Base-by-base conservation (phyloP, 2,797 vertebrate species). In the Streptopelia turtur region DNA sequence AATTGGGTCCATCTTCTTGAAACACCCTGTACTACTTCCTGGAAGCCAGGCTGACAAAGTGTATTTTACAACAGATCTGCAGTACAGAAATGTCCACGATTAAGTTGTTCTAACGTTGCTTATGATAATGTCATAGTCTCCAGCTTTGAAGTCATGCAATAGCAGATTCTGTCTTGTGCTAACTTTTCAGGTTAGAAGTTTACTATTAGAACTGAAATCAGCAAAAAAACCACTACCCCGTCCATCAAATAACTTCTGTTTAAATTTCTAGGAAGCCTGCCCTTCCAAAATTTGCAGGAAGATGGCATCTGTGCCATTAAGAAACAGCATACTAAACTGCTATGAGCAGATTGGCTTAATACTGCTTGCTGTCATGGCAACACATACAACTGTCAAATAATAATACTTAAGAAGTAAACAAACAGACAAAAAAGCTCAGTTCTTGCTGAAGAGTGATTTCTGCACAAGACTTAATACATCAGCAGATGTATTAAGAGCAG, bases 231-330 rank as follows among this genome's bases (percentile, higher is more conserved):
- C 24, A 6, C 18, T 23, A 25, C 10, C 11, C 72, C 27, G 59
- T 14, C 55, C 47, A 17, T 5, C 50, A 20, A 56, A 35, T 20
- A 21, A 37, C 4, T 4, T 15, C 31, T 17, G n/a, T 35, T 76
- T 45, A 33, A 81, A 56, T 8, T 55, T 69, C 11, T 17, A 35
- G 69, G 72, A 56, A 89, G 52, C 77, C 56, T 84, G 93, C 35
- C 85, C 81, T 97, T 94, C 93, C 95, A 43, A 33, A 56, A 39
- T 76, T 33, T 45, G 45, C 95, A 96, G 95, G 94, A 90, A 94
- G 93, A 12, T 88, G 95, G 94, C 95, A 94, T 70, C 77, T 76
- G 61, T 2, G 1, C 43, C 70, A 37, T 43, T 52, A 33, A 56
- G 43, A 88, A 79, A 28, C n/a, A 69, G 52, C 69, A 52, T 10